Conservation (phyloP, 2,113 vertebrate genomes). For the Oceanodroma tethys region DNA sequence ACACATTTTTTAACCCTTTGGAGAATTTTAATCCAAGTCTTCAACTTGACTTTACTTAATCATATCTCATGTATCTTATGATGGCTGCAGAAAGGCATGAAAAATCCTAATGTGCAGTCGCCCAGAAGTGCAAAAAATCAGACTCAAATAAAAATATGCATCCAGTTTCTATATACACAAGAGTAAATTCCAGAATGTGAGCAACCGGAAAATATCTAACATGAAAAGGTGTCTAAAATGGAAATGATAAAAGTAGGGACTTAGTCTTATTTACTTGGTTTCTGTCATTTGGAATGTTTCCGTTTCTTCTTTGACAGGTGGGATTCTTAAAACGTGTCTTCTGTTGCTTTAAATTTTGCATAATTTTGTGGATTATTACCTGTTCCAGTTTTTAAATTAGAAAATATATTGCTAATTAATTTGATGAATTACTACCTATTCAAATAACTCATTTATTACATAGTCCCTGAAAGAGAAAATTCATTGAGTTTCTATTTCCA, state of each 20-base stretch:
- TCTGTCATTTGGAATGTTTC: neutral
- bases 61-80: neutral
- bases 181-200: neutral
- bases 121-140: neutral
- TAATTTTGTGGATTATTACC: neutral
- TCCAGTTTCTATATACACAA: neutral
- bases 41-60: conserved; percentile 22
- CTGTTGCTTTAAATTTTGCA: neutral
- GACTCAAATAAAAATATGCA: neutral
- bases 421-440: neutral
- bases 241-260: neutral
- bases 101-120: neutral
- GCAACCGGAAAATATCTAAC: neutral
- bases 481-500: rapidly evolving
- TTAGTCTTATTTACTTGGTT: neutral
- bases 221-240: neutral
- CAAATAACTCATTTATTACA: neutral
- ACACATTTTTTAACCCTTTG: conserved; percentile 45
- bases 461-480: neutral
- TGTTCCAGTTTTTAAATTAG: neutral
- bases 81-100: neutral
- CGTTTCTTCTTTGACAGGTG: neutral
- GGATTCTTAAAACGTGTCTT: neutral
- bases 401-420: neutral
- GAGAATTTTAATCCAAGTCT: neutral